Conservation (phyloP, 1,140 invertebrate species). For the Archivesica marissinica region DNA sequence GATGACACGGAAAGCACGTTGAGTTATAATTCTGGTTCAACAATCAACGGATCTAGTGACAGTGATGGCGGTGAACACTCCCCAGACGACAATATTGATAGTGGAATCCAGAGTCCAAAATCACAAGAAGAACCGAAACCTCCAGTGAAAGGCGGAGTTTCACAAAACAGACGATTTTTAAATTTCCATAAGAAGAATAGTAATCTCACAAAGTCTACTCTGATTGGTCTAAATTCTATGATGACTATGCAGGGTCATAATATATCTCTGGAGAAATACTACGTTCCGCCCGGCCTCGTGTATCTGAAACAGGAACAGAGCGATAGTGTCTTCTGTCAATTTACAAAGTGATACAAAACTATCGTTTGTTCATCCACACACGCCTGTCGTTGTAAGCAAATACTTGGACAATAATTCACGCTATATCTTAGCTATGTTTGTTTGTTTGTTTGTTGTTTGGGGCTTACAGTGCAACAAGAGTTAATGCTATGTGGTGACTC, state of each 20-base stretch:
- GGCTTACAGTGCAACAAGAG: no score
- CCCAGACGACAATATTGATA: slow-evolving; percentile 6
- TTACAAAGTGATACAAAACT: slow-evolving; percentile 22
- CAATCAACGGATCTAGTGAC: background rate
- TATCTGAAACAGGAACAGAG: slow-evolving; percentile 49
- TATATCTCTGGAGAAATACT: slow-evolving; percentile 54
- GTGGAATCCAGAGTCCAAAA: slow-evolving; percentile 15
- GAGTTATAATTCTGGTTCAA: slow-evolving; percentile 39
- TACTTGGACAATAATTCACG: no score
- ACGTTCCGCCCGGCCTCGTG: slow-evolving; percentile 41
- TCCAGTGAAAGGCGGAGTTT: slow-evolving; percentile 43
- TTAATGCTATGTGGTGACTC: no score
- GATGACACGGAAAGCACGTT: slow-evolving; percentile 52
- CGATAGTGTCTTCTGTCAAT: slow-evolving; percentile 58
- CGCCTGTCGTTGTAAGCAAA: no score
- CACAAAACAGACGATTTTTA: slow-evolving; percentile 44
- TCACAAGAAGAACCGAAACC: slow-evolving; percentile 11
- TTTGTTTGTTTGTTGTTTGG: no score
- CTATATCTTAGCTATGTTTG: no score
- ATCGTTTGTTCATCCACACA: no score
- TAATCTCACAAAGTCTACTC: background rate
- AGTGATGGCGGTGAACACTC: background rate
- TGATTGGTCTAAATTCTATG: slow-evolving; percentile 3
- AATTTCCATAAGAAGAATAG: slow-evolving; percentile 56
- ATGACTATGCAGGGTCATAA: slow-evolving; percentile 55